A percentile compares a stretch with the other conserved stretches of the same genome.
These are phyloP conservation scores for Corynorhinus townsendii DNA, from an alignment of 2,113 vertebrate species.

Conservation along the genomic window DNA sequence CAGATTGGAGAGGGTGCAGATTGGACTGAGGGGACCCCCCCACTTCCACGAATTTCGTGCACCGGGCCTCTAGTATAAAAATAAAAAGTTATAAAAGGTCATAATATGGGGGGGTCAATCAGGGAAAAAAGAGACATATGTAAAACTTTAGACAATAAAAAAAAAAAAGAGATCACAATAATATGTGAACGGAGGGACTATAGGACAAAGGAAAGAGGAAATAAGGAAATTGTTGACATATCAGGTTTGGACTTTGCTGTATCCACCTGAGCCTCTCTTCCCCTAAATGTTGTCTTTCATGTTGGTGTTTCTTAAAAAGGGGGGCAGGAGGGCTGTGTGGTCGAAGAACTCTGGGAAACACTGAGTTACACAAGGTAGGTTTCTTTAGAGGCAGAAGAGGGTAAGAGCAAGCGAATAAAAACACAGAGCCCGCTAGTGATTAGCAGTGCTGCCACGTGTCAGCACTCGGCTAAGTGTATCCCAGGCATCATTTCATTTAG, in stretches of 20 bases:
- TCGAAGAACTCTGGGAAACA: not conserved
- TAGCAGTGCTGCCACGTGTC: accelerated
- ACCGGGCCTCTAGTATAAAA: too few species aligned
- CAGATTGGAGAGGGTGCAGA: too few species aligned
- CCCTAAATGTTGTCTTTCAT: not conserved
- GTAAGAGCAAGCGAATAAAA: not conserved
- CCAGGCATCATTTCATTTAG: not conserved
- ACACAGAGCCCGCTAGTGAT: accelerated
- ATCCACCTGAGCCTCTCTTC: not conserved
- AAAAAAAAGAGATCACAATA: not conserved
- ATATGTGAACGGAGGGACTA: not conserved
- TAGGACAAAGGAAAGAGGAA: not conserved
- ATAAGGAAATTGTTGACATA: not conserved
- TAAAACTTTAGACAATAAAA: too few species aligned
- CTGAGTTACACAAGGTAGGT: not conserved
- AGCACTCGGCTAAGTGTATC: not conserved
- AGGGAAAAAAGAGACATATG: too few species aligned
- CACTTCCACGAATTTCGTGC: too few species aligned
- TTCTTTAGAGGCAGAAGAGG: not conserved
- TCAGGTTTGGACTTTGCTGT: too few species aligned
- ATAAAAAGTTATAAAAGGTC: too few species aligned
- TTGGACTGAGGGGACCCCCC: too few species aligned
- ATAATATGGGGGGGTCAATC: too few species aligned
- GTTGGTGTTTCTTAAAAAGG: not conserved
- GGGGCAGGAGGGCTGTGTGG: not conserved